A percentile compares a stretch with the other conserved stretches of the same genome.
These are phyloP conservation scores for Ophioderma brevispina DNA, from an alignment of 35 echinoderm and acorn worm species.

Conservation along the genomic window DNA sequence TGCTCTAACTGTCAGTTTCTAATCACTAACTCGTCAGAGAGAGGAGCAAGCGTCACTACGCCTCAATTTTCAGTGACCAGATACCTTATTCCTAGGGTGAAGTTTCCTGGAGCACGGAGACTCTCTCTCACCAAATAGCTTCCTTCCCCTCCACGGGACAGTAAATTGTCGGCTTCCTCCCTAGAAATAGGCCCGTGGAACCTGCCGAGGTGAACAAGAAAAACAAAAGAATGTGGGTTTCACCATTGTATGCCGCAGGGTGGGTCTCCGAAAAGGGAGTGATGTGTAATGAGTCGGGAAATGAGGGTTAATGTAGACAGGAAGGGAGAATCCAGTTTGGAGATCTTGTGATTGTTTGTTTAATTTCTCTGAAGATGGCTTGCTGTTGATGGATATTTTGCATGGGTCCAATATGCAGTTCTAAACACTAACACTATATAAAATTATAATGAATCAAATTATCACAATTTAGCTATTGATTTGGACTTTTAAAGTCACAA, in stretches of 20 bases:
- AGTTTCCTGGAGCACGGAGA: conserved; percentile 81
- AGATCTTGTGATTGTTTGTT: no score
- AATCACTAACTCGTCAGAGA: no score
- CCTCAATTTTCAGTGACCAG: no score
- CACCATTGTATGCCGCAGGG: background rate
- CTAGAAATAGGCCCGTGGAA: conserved; percentile 91
- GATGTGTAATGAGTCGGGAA: background rate
- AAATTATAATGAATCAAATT: no score
- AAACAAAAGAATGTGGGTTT: background rate
- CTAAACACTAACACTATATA: no score
- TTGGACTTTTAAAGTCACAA: no score
- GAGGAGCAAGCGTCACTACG: no score
- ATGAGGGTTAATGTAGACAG: background rate
- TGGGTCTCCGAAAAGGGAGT: background rate
- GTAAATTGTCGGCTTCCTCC: conserved; percentile 77
- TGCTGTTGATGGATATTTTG: no score
- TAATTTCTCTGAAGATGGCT: no score
- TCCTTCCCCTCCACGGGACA: conserved; percentile 86
- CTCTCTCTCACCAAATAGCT: conserved; percentile 97
- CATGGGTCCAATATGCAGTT: no score
- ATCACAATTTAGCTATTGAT: no score
- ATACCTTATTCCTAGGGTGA: conserved; percentile 90
- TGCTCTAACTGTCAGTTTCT: no score
- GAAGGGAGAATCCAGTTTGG: background rate
- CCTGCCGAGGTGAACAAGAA: conserved; percentile 22